Evolutionary conservation across 1,140 invertebrate species (phyloP).

Genomic region (Micrasema minimum): DNA sequence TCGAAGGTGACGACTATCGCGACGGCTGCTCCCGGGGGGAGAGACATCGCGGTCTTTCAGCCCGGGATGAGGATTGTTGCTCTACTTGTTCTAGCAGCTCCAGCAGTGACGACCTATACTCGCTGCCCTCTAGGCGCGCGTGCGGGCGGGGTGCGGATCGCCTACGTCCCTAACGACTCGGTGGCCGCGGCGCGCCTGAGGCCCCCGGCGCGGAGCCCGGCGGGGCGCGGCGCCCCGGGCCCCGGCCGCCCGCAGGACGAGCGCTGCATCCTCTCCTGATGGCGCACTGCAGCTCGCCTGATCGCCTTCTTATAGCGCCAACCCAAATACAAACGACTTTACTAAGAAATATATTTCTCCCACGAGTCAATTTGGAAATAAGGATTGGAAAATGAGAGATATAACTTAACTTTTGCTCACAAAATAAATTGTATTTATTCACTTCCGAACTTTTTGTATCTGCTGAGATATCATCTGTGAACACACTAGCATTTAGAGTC

Average conservation of each 20-base stretch:
- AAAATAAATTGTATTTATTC: too few species aligned
- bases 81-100: slow-evolving; percentile 89
- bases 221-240: slow-evolving; percentile 54
- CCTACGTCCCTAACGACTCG: slow-evolving; percentile 90
- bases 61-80: slow-evolving; percentile 77
- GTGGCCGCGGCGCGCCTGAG: slow-evolving; percentile 80
- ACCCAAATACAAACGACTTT: slow-evolving; percentile 45
- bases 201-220: slow-evolving; percentile 63
- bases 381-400: too few species aligned
- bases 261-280: slow-evolving; percentile 79
- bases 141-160: slow-evolving; percentile 88
- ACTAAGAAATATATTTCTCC: too few species aligned
- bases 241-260: slow-evolving; percentile 69
- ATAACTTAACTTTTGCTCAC: too few species aligned
- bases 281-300: slow-evolving; percentile 50
- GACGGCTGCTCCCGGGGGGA: slow-evolving; percentile 56
- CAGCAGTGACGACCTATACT: slow-evolving; percentile 84
- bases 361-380: too few species aligned
- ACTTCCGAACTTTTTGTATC: too few species aligned
- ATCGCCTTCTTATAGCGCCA: slow-evolving; percentile 38
- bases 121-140: slow-evolving; percentile 80
- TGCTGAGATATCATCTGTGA: too few species aligned
- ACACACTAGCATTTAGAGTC: too few species aligned
- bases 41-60: not conserved
- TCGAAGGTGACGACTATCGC: slow-evolving; percentile 66